Evolutionary conservation across 2,797 vertebrate species (phyloP).

Genomic region (Eutrigla gurnardus): DNA sequence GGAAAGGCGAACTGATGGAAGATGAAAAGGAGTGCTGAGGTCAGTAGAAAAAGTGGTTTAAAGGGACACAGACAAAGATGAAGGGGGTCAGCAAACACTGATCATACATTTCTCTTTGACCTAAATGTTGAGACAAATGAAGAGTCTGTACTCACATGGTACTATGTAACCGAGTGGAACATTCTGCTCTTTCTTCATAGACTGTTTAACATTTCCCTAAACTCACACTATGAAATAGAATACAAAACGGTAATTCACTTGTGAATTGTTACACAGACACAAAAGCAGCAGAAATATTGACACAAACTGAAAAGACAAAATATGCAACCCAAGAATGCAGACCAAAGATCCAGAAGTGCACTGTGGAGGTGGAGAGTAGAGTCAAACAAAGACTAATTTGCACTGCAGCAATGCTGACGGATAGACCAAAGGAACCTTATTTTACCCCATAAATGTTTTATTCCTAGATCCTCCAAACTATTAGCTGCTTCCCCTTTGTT

Average conservation of each 20-base stretch:
- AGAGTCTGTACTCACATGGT: background rate
- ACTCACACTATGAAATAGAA: background rate
- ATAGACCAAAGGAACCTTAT: constrained; percentile 76
- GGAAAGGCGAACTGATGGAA: constrained; percentile 20
- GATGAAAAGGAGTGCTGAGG: constrained; percentile 41
- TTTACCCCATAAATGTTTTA: constrained; percentile 78
- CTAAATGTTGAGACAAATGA: constrained; percentile 7
- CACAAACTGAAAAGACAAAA: constrained; percentile 23
- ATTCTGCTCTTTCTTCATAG: background rate
- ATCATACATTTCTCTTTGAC: constrained; percentile 11
- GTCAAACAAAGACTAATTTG: constrained; percentile 66
- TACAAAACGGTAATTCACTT: background rate
- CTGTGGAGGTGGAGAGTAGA: constrained; percentile 42
- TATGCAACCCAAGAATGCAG: background rate
- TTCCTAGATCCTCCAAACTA: constrained; percentile 72
- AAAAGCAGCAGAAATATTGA: background rate
- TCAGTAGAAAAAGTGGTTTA: constrained; percentile 39
- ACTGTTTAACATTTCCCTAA: constrained; percentile 7
- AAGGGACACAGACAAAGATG: constrained; percentile 14
- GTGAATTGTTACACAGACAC: background rate
- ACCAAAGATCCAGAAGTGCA: constrained; percentile 8
- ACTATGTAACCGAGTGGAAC: background rate
- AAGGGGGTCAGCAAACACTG: constrained; percentile 23
- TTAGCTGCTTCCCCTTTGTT: constrained; percentile 72
- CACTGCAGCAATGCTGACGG: constrained; percentile 70